Base-by-base conservation (phyloP, 2,888 invertebrate genomes). In the Tetranychus truncatus region DNA sequence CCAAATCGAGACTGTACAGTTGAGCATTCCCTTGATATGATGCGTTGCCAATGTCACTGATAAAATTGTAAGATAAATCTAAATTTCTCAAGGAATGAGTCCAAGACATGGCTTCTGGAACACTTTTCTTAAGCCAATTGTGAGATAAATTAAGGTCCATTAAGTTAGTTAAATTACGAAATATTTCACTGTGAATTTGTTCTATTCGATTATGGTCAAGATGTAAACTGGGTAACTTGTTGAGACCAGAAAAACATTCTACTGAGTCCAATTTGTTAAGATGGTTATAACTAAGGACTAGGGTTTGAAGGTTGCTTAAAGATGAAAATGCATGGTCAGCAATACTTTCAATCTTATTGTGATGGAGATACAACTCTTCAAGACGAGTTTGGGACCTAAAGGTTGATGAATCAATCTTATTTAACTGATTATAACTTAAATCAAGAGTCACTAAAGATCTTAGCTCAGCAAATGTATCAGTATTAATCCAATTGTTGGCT, bases 61-160 rank as follows among this genome's bases (percentile, higher is more conserved):
- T 90, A 82, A 88, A 87, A 85, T 96, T 96, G 84, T 94, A 93
- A 76, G 93, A 94, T 79, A 96, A 86, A 84, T 95, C 94, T 77
- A 96, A 88, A 74, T 91, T 91, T 81, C 90, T 87, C 81, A 95
- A 85, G 80, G 91, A 86, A 79, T 90, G 87, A 89, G 94, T 89
- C 84, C 91, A 90, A 82, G 89, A 88, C 77, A 94, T 83, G 45
- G 93, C 92, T 80, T 88, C 83, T 73, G 94, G 93, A 80, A 93
- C 88, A 80, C 87, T 86, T 82, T 88, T 88, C 9, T 34, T 20
- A 80, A 94, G 85, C 81, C 88, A 87, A 84, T 94, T 95, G 77
- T 90, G 91, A 84, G 91, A 92, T 81, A 94, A 86, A 85, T 92
- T 91, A 80, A 95, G 86, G 84, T 94, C 93, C 84, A 91, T 90